Evolutionary conservation across 2,888 invertebrate genomes (phyloP).

Genomic region (Urechis unicinctus): DNA sequence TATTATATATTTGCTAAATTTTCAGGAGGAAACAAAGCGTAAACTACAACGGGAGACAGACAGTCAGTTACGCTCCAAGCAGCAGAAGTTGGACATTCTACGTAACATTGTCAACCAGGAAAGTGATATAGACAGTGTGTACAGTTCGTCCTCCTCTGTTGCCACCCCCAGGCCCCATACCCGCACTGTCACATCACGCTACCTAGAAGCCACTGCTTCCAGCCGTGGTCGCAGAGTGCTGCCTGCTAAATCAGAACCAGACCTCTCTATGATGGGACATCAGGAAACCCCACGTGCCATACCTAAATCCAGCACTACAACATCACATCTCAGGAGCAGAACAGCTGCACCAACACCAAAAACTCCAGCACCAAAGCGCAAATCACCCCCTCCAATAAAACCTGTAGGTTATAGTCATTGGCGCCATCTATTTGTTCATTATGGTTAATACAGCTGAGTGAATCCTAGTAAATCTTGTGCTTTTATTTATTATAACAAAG

Average conservation of each 20-base stretch:
- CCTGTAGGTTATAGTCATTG: no score
- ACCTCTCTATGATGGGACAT: slow-evolving; percentile 19
- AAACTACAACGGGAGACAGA: slow-evolving; percentile 34
- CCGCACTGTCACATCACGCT: not conserved
- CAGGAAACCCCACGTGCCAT: not conserved
- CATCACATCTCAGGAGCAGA: not conserved
- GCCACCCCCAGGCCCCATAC: not conserved
- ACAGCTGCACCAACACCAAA: not conserved
- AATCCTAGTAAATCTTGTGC: not conserved
- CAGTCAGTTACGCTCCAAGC: slow-evolving; percentile 32
- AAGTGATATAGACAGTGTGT: slow-evolving; percentile 9
- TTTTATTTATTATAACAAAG: not conserved
- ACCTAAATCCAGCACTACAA: not conserved
- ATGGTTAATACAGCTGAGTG: no score
- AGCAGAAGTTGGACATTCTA: slow-evolving; percentile 40
- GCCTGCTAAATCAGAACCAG: slow-evolving; percentile 37
- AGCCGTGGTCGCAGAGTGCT: slow-evolving; percentile 8
- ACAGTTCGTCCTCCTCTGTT: slow-evolving; percentile 19
- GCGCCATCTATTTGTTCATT: no score
- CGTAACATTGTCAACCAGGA: slow-evolving; percentile 33
- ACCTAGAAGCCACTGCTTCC: not conserved
- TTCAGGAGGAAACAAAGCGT: slow-evolving; percentile 33
- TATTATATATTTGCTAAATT: no score
- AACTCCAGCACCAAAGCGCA: no score
- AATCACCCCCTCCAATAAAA: slow-evolving; percentile 22